These are phyloP conservation scores for Indicator maculatus DNA, from an alignment of 2,113 vertebrate species.

Conservation along the genomic window DNA sequence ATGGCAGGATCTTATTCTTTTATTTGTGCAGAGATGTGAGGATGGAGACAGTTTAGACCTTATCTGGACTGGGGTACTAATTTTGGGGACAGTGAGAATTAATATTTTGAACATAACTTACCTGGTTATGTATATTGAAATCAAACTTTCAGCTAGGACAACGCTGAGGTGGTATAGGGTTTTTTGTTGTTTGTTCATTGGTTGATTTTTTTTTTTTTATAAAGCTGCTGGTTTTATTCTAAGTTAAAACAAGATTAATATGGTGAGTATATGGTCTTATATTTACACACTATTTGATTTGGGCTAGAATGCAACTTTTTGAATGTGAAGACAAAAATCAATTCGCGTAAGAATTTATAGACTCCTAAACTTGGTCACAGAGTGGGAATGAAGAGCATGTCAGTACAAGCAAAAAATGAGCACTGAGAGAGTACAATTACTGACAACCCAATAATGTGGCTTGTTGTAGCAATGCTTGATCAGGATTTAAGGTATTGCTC, in stretches of 20 bases:
- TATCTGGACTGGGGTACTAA: neutral
- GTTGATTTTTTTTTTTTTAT: neutral
- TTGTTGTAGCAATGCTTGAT: neutral
- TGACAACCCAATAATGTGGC: neutral
- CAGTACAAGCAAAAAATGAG: neutral
- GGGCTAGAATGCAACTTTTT: neutral
- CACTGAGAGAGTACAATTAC: neutral
- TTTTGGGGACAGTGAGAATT: neutral
- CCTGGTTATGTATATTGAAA: neutral
- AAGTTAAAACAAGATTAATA: neutral
- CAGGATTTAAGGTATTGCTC: neutral
- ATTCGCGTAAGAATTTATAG: neutral
- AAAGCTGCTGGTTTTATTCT: neutral
- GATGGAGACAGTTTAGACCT: neutral
- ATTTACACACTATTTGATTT: neutral
- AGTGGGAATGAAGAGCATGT: neutral
- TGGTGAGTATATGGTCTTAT: neutral
- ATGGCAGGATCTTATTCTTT: neutral
- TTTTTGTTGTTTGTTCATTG: no score
- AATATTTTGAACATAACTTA: neutral
- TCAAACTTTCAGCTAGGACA: neutral
- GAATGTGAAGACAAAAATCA: neutral
- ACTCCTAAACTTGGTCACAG: neutral
- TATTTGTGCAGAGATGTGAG: neutral
- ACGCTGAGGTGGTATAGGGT: accelerated